Evolutionary conservation across 1,140 invertebrate species (phyloP).

Genomic region (Drosophila chauvacae): DNA sequence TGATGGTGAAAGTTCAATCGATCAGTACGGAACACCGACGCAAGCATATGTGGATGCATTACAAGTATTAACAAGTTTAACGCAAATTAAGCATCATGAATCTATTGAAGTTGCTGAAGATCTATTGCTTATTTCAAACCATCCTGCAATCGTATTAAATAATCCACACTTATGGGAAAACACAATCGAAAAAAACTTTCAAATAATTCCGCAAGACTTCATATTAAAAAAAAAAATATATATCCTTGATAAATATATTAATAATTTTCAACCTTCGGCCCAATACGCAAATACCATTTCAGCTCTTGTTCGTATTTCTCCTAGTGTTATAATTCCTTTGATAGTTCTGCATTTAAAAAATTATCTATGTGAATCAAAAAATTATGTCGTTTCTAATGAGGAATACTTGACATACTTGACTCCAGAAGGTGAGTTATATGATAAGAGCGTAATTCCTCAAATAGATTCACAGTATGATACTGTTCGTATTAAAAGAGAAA

Average conservation of each 20-base stretch:
- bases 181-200: slow-evolving; percentile 57
- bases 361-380: slow-evolving; percentile 88
- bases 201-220: slow-evolving; percentile 59
- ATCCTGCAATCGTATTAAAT: slow-evolving; percentile 87
- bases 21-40: slow-evolving; percentile 83
- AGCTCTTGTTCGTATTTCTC: slow-evolving; percentile 88
- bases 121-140: slow-evolving; percentile 88
- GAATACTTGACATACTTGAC: slow-evolving; percentile 96
- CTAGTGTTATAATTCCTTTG: slow-evolving; percentile 87
- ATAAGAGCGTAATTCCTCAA: slow-evolving; percentile 94
- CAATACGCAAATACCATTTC: slow-evolving; percentile 88
- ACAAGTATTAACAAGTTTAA: slow-evolving; percentile 56
- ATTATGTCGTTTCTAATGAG: slow-evolving; percentile 91
- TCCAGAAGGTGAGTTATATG: slow-evolving; percentile 95
- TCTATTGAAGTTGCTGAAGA: slow-evolving; percentile 86
- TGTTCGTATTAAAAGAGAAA: slow-evolving; percentile 93
- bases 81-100: slow-evolving; percentile 85
- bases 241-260: slow-evolving; percentile 43
- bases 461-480: slow-evolving; percentile 90
- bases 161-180: slow-evolving; percentile 80
- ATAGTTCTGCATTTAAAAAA: slow-evolving; percentile 85
- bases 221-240: slow-evolving; percentile 50
- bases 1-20: slow-evolving; percentile 80
- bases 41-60: slow-evolving; percentile 75
- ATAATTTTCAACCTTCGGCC: slow-evolving; percentile 57